Base-by-base conservation (phyloP, 2,888 invertebrate species). In the Deilephila elpenor region DNA sequence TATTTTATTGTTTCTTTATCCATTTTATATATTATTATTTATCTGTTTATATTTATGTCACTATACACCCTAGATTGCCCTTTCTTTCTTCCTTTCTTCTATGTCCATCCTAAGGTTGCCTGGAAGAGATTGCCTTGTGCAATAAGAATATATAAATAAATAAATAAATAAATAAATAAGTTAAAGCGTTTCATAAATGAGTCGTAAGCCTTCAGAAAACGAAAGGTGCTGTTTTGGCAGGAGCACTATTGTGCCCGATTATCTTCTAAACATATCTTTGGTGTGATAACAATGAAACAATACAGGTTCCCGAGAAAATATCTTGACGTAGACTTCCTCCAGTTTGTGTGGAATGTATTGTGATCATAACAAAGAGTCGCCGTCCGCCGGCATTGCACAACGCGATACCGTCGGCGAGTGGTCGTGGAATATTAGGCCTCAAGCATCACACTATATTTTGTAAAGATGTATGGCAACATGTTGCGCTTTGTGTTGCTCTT, bases 341-440 rank as follows among this genome's bases (percentile, higher is more conserved):
- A 70, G 71, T 60, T 72, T 37, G 59, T 59, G 51, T 75, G 76
- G 78, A 78, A 80, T 82, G 76, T 76, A 74, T 77, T 82, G 79
- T 80, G 71, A 78, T 82, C 79, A 82, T 76, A 83, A 83, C 79
- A 78, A 37, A 67, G 32, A 20, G 29, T 59, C 44, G n/a, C 7
- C n/a, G 59, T 6, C 29, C 44, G n/a, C 4, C 17, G 59, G 14
- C 51, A 74, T 75, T 60, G 59, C 71, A 71, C 37, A 59, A 29
- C 56, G 74, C 59, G 34, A 62, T 71, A 37, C 44, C 34, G 59
- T 53, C 34, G 59, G 11, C 37, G 37, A 44, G 59, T 71, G 71
- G 25, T 51, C 61, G 64, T 44, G n/a, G 44, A 25, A 25, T 25
- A 67, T 67, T 51, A 51, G 51, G 25, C 19, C 11, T 53, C 20